Evolutionary conservation across 2,888 invertebrate species (phyloP).

Genomic region (Xanthorhoe spadicearia): DNA sequence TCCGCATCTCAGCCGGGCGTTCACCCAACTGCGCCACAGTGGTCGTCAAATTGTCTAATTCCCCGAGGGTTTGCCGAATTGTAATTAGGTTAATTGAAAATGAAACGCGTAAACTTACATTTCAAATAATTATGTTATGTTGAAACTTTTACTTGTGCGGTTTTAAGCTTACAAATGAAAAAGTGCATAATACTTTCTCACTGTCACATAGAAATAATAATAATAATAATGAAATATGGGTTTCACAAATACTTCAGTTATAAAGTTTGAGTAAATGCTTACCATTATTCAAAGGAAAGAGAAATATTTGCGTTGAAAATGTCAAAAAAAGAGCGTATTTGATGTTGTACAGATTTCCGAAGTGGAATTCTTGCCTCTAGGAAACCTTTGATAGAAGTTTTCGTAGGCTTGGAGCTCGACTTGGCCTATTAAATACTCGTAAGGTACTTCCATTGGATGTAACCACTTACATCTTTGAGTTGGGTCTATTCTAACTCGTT

Average conservation of each 20-base stretch:
- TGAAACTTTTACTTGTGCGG: too few relatives aligned
- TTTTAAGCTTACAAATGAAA: too few relatives aligned
- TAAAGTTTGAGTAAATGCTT: not conserved
- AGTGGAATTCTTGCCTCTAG: constrained; percentile 5
- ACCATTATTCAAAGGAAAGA: constrained; percentile 9
- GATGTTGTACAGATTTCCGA: constrained; percentile 15
- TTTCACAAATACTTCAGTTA: not conserved
- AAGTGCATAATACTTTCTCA: not conserved
- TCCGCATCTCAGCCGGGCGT: too few relatives aligned
- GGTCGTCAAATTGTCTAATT: too few relatives aligned
- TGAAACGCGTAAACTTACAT: too few relatives aligned
- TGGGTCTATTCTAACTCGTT: not conserved
- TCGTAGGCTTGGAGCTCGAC: not conserved
- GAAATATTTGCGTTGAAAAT: constrained; percentile 10
- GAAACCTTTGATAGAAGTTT: constrained; percentile 11
- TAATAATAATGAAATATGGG: too few relatives aligned
- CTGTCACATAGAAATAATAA: too few relatives aligned
- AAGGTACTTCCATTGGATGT: not conserved
- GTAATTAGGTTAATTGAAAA: too few relatives aligned
- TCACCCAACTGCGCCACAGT: too few relatives aligned
- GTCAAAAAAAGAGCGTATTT: not conserved
- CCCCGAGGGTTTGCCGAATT: too few relatives aligned
- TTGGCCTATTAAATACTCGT: not conserved
- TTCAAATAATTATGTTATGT: too few relatives aligned
- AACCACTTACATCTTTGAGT: not conserved